Evolutionary conservation across 2,888 invertebrate species (phyloP).

Genomic region (Hemicrepidius hirtus): DNA sequence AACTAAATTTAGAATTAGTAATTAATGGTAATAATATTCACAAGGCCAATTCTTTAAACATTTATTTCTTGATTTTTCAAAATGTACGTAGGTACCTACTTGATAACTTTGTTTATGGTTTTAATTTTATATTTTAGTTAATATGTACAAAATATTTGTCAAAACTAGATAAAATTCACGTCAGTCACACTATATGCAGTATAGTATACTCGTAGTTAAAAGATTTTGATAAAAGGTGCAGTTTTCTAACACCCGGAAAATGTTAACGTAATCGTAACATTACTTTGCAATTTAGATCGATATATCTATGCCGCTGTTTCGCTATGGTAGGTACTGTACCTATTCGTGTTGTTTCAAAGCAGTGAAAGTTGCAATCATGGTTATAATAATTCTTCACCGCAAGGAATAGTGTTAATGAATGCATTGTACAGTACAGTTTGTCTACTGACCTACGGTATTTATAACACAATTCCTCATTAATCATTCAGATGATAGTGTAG

Average conservation of each 20-base stretch:
- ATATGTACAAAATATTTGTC: too few species aligned
- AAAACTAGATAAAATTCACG: too few species aligned
- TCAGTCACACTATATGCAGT: too few species aligned
- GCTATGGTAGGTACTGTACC: not conserved
- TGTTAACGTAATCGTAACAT: constrained; percentile 4
- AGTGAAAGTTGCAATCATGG: constrained; percentile 18
- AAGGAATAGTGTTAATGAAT: not conserved
- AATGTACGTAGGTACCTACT: too few species aligned
- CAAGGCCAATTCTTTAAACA: constrained; percentile 5
- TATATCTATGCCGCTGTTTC: not conserved
- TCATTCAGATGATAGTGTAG: not conserved
- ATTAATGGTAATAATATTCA: constrained; percentile 17
- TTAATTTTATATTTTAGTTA: too few species aligned
- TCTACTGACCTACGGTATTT: constrained; percentile 17
- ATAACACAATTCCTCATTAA: constrained; percentile 1
- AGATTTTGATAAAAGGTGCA: too few species aligned
- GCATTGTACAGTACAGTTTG: not conserved
- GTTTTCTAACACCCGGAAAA: not conserved
- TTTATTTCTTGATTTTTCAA: not conserved
- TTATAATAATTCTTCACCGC: constrained; percentile 7
- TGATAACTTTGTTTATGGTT: not conserved
- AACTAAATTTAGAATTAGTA: constrained; percentile 24
- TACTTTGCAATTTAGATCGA: constrained; percentile 14
- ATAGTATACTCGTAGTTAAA: too few species aligned
- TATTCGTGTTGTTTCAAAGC: constrained; percentile 4